A percentile compares a stretch with the other conserved stretches of the same genome.
Evolutionary conservation across 2,888 invertebrate species (phyloP).

Genomic region (Prenolepis imparis): DNA sequence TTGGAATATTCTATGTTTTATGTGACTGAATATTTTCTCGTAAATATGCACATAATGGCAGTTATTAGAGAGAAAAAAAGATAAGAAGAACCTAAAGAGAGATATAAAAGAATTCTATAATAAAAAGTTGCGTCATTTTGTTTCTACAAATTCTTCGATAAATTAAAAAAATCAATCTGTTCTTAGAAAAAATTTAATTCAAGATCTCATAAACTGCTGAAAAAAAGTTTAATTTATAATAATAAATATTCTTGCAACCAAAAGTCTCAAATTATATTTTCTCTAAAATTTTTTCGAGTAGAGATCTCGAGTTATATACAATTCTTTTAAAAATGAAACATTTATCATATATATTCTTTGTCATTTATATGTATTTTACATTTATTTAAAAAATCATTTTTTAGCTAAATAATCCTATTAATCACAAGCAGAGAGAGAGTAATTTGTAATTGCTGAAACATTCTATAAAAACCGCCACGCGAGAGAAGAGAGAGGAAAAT

Average conservation of each 20-base stretch:
- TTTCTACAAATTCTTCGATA: background rate
- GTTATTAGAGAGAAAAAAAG: background rate
- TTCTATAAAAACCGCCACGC: background rate
- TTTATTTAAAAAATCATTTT: background rate
- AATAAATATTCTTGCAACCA: background rate
- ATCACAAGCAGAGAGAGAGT: background rate
- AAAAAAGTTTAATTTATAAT: background rate
- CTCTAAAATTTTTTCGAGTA: background rate
- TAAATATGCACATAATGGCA: background rate
- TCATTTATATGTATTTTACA: background rate
- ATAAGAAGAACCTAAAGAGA: background rate
- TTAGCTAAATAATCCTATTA: background rate
- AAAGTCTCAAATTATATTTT: background rate
- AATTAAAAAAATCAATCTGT: background rate
- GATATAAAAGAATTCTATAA: background rate
- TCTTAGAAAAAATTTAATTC: background rate
- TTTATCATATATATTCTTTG: background rate
- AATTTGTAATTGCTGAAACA: background rate
- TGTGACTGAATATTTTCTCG: background rate
- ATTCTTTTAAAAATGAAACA: background rate
- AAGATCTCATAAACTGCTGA: background rate
- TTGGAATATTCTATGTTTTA: conserved; percentile 5
- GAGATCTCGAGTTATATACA: background rate
- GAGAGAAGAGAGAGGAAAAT: background rate
- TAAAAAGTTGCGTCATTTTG: background rate